phyloP scores from a whole-genome alignment of 2,797 vertebrate species.

The Enteromius afrohamiltoni region DNA sequence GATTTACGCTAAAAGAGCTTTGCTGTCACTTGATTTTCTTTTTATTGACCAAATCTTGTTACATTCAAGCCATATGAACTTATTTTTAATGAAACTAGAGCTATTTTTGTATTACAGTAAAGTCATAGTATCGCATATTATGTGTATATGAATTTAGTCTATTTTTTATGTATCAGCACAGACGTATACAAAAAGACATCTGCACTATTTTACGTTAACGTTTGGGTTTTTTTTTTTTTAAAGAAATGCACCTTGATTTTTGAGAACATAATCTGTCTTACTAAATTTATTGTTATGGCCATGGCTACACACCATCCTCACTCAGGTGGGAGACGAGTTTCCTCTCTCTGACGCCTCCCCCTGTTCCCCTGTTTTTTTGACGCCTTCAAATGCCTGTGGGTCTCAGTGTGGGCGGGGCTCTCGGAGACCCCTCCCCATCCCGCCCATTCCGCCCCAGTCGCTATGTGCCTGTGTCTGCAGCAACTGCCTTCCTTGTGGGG shows the following conservation, averaged over 20 bases:
- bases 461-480: slow-evolving; percentile 94
- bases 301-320: slow-evolving; percentile 52
- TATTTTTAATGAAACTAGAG: slow-evolving; percentile 70
- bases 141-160: slow-evolving; percentile 26
- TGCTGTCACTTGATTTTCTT: slow-evolving; percentile 54
- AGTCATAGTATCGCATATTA: slow-evolving; percentile 28
- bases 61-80: slow-evolving; percentile 78
- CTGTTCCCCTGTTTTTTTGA: slow-evolving; percentile 34
- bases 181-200: slow-evolving; percentile 28
- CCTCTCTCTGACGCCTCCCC: slow-evolving; percentile 55
- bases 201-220: slow-evolving; percentile 36
- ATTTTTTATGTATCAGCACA: slow-evolving; percentile 47
- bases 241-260: slow-evolving; percentile 31
- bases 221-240: neutral
- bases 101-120: slow-evolving; percentile 77
- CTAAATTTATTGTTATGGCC: slow-evolving; percentile 60
- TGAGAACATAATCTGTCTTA: slow-evolving; percentile 56
- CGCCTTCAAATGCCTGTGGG: slow-evolving; percentile 75
- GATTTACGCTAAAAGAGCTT: slow-evolving; percentile 58
- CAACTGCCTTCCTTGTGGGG: slow-evolving; percentile 93
- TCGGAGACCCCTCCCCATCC: slow-evolving; percentile 80
- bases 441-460: slow-evolving; percentile 95
- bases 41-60: slow-evolving; percentile 73
- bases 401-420: slow-evolving; percentile 77
- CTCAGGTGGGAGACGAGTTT: slow-evolving; percentile 63